Evolutionary conservation across 2,797 vertebrate genomes (phyloP), one percentile per base, ranked within the genome.

Genomic region (Coluber constrictor): DNA sequence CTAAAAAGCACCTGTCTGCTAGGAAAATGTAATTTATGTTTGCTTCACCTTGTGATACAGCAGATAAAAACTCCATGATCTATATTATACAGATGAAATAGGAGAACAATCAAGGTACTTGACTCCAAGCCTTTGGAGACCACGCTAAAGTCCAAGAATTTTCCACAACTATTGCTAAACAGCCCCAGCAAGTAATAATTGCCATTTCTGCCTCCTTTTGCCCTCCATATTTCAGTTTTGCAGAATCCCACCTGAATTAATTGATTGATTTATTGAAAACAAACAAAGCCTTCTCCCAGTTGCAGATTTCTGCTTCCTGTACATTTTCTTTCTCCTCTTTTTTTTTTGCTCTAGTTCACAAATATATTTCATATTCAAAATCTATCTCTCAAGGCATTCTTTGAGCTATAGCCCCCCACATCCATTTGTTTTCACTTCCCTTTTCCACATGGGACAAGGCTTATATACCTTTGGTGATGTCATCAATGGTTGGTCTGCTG

Each of bases 191-290:
- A 91, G 87, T 20, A 86, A 66, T 18, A n/a, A 79, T 92, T 88
- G 79, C 88, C 54, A 43, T 25, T 93, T 92, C 96, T 93, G 94
- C 94, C 91, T 95, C 92, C 29, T 95, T 95, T 96, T 94, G 90
- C 89, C 89, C 91, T 96, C 96, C 93, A 43, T 5, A 96, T 86
- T 61, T 90, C 93, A 95, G 90, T 97, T 93, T 92, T 96, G 94
- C 93, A 96, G 89, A 96, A 96, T 96, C 89, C 94, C 95, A 96
- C 91, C 88, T 95, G 95, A 95, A 96, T 96, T 96, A 95, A 63
- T 60, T 92, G 94, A 97, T 90, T 96, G 95, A 97, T 96, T 97
- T 97, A 97, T 96, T 96, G 96, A 95, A 97, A 96, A 96, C 90
- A 95, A 97, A 96, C 92, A 96, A 79, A 86, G 79, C 93, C 90